These are phyloP conservation scores for Lepus timidus DNA, from an alignment of 2,113 vertebrate genomes.

Conservation along the genomic window DNA sequence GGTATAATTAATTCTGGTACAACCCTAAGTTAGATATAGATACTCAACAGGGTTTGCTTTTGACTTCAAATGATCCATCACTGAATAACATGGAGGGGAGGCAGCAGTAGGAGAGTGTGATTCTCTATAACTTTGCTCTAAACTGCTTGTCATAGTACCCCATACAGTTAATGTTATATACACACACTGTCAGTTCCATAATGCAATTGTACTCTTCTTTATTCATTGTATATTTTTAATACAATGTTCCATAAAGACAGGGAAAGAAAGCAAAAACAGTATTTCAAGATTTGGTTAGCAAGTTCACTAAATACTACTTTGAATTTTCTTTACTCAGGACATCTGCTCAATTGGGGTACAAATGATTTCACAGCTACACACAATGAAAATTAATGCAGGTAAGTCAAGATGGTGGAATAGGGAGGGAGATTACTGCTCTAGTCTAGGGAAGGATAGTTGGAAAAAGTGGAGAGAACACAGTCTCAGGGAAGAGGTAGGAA, in stretches of 20 bases:
- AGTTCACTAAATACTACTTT: constrained; percentile 44
- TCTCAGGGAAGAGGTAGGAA: too few species aligned
- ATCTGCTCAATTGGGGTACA: background rate
- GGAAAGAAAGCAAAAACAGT: background rate
- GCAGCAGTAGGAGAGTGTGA: background rate
- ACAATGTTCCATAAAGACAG: background rate
- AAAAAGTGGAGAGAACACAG: too few species aligned
- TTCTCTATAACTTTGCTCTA: constrained; percentile 52
- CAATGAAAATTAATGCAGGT: constrained; percentile 46
- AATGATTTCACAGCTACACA: constrained; percentile 3
- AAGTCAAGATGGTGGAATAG: too few species aligned
- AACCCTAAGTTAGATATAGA: constrained; percentile 83
- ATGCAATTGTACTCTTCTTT: constrained; percentile 58
- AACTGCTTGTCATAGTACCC: constrained; percentile 7
- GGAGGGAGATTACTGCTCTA: too few species aligned
- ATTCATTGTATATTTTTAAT: constrained; percentile 15
- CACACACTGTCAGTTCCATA: constrained; percentile 54
- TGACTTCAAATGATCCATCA: constrained; percentile 80
- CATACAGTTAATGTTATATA: constrained; percentile 53
- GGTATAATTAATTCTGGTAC: constrained; percentile 87
- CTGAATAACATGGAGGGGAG: constrained; percentile 35
- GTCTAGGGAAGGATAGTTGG: too few species aligned
- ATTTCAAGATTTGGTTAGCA: background rate
- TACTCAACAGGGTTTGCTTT: constrained; percentile 84
- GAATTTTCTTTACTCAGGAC: background rate